phyloP scores from a whole-genome alignment of 2,888 invertebrate genomes.

The Leptura quadrifasciata region DNA sequence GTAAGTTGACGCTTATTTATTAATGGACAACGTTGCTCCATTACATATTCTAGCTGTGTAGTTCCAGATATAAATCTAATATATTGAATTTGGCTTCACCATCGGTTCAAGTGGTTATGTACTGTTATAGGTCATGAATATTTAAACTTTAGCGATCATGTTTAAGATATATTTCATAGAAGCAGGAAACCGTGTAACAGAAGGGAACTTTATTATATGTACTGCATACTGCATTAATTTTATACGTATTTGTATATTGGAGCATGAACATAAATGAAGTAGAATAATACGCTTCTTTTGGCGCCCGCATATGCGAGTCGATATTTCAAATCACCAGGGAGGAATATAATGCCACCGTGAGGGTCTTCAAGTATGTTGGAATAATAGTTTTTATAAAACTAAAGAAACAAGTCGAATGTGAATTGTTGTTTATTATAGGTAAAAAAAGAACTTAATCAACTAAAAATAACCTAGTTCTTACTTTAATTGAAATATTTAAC shows the following conservation, averaged over 20 bases:
- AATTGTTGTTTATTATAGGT: too few relatives aligned
- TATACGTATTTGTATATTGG: slow-evolving; percentile 21
- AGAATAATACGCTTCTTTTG: slow-evolving; percentile 6
- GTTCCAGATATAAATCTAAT: background rate
- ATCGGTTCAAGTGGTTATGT: background rate
- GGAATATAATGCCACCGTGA: background rate
- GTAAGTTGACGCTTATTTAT: background rate
- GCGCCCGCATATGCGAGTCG: slow-evolving; percentile 9
- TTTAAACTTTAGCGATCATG: slow-evolving; percentile 21
- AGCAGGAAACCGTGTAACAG: slow-evolving; percentile 1
- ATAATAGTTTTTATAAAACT: too few relatives aligned
- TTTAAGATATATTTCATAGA: slow-evolving; percentile 22
- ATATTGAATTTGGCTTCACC: background rate
- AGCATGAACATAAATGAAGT: slow-evolving; percentile 20
- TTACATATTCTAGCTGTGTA: background rate
- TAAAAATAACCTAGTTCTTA: too few relatives aligned
- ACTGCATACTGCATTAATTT: slow-evolving; percentile 8
- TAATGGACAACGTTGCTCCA: background rate
- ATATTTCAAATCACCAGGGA: background rate
- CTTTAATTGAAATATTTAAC: too few relatives aligned
- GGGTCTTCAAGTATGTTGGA: too few relatives aligned
- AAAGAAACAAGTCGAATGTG: too few relatives aligned
- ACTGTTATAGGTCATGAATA: slow-evolving; percentile 19
- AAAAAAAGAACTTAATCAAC: too few relatives aligned
- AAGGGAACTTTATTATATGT: slow-evolving; percentile 19